Percentiles rank a stretch among this genome's conserved stretches.
Conservation (phyloP, 2,113 vertebrate species). For the Sula dactylatra region DNA sequence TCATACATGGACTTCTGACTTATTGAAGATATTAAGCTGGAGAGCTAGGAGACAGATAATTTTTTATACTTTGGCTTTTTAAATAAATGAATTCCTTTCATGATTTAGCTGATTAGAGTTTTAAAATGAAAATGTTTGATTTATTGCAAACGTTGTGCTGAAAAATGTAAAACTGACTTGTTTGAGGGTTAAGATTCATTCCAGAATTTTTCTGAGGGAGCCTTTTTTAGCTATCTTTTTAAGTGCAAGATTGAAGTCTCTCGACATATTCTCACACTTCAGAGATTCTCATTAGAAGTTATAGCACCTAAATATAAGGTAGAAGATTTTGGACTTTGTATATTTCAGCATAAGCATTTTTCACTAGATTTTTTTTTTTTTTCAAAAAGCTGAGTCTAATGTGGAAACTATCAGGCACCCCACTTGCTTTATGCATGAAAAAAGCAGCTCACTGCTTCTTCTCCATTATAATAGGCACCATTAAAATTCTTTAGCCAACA, state of each 20-base stretch:
- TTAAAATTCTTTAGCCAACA: neutral
- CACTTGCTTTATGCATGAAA: neutral
- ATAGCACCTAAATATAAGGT: neutral
- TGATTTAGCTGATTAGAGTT: neutral
- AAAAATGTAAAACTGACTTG: neutral
- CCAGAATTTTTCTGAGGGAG: neutral
- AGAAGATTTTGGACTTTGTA: neutral
- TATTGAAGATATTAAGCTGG: slow-evolving; percentile 5
- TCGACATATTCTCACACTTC: neutral
- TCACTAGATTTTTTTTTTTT: neutral
- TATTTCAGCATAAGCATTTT: neutral
- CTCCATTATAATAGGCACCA: neutral
- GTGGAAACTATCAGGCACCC: neutral
- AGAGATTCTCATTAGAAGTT: slow-evolving; percentile 29
- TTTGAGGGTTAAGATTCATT: slow-evolving; percentile 14
- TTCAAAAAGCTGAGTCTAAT: neutral
- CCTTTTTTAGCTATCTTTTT: slow-evolving; percentile 6
- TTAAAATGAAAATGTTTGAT: slow-evolving; percentile 22
- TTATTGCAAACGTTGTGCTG: slow-evolving; percentile 6
- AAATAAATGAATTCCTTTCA: neutral
- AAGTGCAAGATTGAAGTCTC: slow-evolving; percentile 2
- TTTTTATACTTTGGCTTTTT: neutral
- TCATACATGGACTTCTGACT: slow-evolving; percentile 20
- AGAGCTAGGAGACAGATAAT: neutral
- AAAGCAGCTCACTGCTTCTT: neutral